Conservation (phyloP, 1,140 invertebrate genomes). For the Hylaeus anthracinus region DNA sequence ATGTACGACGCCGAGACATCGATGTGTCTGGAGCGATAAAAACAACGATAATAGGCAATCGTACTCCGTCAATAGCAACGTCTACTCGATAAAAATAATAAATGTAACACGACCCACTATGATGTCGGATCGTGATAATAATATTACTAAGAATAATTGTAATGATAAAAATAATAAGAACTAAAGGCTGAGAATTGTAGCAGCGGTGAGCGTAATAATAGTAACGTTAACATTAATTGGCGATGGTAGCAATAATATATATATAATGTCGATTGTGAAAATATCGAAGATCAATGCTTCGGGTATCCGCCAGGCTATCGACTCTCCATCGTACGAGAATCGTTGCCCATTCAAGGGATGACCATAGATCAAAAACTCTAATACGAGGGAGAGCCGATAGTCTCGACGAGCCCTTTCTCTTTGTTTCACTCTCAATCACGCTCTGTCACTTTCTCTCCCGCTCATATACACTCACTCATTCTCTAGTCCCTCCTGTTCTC, state of each 20-base stretch:
- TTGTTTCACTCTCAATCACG: conserved; percentile 3
- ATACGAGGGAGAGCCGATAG: no score
- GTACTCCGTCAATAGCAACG: conserved; percentile 29
- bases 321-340: no score
- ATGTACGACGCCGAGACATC: not conserved
- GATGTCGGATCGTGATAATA: conserved; percentile 39
- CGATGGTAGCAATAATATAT: conserved; percentile 56
- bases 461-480: conserved; percentile 10
- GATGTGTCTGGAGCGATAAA: not conserved
- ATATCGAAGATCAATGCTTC: conserved; percentile 54
- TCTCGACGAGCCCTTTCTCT: not conserved
- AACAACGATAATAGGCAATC: not conserved
- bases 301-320: no score
- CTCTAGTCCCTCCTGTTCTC: conserved; percentile 1
- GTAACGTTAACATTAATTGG: conserved; percentile 43
- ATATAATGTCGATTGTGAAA: conserved; percentile 59
- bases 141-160: conserved; percentile 50
- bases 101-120: conserved; percentile 42
- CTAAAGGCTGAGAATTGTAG: conserved; percentile 59
- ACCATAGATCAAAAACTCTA: no score
- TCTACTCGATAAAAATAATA: conserved; percentile 49
- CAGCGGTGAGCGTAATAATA: conserved; percentile 46
- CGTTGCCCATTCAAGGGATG: no score
- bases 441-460: not conserved
- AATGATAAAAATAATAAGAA: conserved; percentile 53